A percentile compares a stretch with the other conserved stretches of the same genome.
These are phyloP conservation scores for Andrena minutula DNA, from an alignment of 2,888 invertebrate genomes.

Conservation along the genomic window DNA sequence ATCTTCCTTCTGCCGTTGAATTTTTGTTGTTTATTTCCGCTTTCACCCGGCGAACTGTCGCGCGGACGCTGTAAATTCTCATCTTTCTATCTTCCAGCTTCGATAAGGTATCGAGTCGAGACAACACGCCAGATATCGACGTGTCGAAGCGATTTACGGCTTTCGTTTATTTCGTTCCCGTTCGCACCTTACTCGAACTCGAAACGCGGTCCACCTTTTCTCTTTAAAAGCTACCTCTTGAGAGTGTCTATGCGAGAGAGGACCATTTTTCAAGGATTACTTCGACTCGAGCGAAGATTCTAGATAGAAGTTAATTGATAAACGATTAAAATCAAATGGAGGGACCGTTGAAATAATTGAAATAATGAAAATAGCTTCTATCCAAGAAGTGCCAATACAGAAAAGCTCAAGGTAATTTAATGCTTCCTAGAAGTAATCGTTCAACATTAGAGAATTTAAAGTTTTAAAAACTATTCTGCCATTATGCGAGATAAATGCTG, in stretches of 20 bases:
- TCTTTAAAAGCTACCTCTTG: conserved; percentile 12
- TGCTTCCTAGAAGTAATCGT: too few species aligned
- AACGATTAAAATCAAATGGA: not conserved
- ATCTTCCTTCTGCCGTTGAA: conserved; percentile 20
- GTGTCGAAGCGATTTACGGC: conserved; percentile 68
- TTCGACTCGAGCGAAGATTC: not conserved
- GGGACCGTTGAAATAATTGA: conserved; percentile 14
- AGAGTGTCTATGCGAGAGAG: conserved; percentile 10
- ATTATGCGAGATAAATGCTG: too few species aligned
- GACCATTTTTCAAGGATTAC: conserved; percentile 31
- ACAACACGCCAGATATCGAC: conserved; percentile 70
- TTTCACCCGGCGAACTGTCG: conserved; percentile 36
- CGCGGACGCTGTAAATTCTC: conserved; percentile 70
- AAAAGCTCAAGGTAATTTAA: too few species aligned
- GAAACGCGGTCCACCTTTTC: conserved; percentile 27
- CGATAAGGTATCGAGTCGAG: conserved; percentile 70
- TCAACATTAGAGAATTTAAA: too few species aligned
- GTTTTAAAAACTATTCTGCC: too few species aligned
- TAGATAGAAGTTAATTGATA: conserved; percentile 3
- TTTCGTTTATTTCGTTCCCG: conserved; percentile 66
- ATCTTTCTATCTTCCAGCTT: conserved; percentile 64
- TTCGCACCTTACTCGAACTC: conserved; percentile 50
- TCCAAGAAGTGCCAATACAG: too few species aligned
- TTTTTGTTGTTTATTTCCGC: conserved; percentile 49
- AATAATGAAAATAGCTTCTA: not conserved